Percentiles rank a stretch among this genome's conserved stretches.
Evolutionary conservation across 2,797 vertebrate species (phyloP).

Genomic region (Acipenser oxyrinchus): DNA sequence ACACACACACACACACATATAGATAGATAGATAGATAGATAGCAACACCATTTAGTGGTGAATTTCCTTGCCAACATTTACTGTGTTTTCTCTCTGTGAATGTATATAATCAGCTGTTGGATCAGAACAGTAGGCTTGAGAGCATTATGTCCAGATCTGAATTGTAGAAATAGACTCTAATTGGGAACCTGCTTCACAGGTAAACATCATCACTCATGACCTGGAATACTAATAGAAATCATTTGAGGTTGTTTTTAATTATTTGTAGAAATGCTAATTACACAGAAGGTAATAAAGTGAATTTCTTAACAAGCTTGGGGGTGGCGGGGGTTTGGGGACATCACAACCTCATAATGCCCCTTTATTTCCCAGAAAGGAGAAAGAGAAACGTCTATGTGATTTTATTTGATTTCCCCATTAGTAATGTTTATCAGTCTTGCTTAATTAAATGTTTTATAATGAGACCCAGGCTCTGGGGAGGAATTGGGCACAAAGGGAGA

Average conservation of each 20-base stretch:
- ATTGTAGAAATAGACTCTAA: too few species aligned
- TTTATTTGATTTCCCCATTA: conserved; percentile 33
- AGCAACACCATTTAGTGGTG: too few species aligned
- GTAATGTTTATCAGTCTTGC: conserved; percentile 27
- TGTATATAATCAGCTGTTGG: too few species aligned
- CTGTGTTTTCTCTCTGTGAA: too few species aligned
- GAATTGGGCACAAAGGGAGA: conserved; percentile 1
- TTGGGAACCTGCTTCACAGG: too few species aligned
- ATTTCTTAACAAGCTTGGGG: conserved; percentile 29
- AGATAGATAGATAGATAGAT: too few species aligned
- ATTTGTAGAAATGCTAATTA: conserved; percentile 25
- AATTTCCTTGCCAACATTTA: too few species aligned
- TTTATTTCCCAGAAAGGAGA: conserved; percentile 35
- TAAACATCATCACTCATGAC: not conserved
- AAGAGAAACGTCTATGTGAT: conserved; percentile 17
- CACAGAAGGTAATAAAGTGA: conserved; percentile 21
- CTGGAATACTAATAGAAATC: not conserved
- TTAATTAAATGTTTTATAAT: conserved; percentile 35
- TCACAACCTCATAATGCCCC: conserved; percentile 24
- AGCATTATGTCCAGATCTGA: too few species aligned
- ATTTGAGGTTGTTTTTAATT: conserved; percentile 8
- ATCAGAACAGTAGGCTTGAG: too few species aligned
- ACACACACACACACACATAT: too few species aligned
- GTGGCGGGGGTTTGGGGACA: conserved; percentile 14
- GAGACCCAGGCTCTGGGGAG: conserved; percentile 16